These are phyloP conservation scores for Dryas iulia DNA, from an alignment of 1,140 invertebrate species.

Conservation along the genomic window DNA sequence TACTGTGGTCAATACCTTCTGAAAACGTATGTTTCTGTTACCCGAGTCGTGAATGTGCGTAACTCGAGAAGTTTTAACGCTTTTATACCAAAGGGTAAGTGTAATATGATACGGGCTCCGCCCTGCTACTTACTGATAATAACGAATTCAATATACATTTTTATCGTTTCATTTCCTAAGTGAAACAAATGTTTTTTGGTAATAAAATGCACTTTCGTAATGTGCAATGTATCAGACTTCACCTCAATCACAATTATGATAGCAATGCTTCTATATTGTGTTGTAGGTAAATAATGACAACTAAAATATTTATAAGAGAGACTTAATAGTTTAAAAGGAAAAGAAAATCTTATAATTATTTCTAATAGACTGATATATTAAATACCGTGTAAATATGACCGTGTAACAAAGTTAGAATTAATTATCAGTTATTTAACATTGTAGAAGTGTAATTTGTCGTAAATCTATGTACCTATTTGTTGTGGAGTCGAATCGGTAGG, in stretches of 20 bases:
- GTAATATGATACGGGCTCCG: conserved; percentile 64
- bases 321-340: background rate
- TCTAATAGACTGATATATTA: background rate
- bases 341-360: background rate
- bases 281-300: background rate
- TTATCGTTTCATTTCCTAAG: conserved; percentile 71
- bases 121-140: conserved; percentile 39
- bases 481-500: too few relatives aligned
- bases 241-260: too few relatives aligned
- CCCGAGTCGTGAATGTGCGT: conserved; percentile 53
- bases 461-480: too few relatives aligned
- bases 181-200: conserved; percentile 41
- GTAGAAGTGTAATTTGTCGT: too few relatives aligned
- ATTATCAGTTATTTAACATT: too few relatives aligned
- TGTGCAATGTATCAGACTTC: background rate
- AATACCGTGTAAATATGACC: too few relatives aligned
- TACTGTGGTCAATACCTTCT: background rate
- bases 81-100: conserved; percentile 73
- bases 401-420: too few relatives aligned
- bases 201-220: conserved; percentile 20
- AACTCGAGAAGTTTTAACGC: conserved; percentile 55
- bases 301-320: background rate
- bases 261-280: too few relatives aligned
- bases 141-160: conserved; percentile 31
- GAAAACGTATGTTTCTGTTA: conserved; percentile 38